phyloP scores from a whole-genome alignment of 2,797 vertebrate genomes.

The Acanthopagrus latus region DNA sequence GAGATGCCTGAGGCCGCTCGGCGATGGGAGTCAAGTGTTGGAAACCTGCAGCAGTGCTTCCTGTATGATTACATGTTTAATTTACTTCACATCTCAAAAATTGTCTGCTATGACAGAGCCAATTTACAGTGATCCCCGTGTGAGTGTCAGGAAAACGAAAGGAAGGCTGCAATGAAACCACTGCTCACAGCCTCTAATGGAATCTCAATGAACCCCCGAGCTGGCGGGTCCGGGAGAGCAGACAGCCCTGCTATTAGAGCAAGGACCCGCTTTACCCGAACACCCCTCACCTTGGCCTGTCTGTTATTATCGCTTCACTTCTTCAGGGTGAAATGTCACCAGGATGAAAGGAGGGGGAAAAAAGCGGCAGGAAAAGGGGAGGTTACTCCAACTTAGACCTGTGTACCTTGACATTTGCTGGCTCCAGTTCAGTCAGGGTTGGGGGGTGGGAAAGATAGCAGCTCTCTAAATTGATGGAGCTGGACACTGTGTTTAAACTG shows the following conservation, averaged over 20 bases:
- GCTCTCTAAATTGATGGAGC: constrained; percentile 81
- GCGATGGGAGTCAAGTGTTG: constrained; percentile 60
- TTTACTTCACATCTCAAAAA: constrained; percentile 85
- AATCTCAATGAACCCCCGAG: constrained; percentile 84
- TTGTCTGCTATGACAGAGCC: constrained; percentile 84
- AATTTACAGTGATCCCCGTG: constrained; percentile 80
- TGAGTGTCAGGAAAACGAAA: constrained; percentile 81
- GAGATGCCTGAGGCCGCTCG: constrained; percentile 49
- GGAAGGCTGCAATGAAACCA: constrained; percentile 65
- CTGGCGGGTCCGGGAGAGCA: constrained; percentile 66
- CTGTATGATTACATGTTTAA: constrained; percentile 87
- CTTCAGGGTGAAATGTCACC: constrained; percentile 53
- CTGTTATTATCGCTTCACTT: constrained; percentile 84
- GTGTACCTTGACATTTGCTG: constrained; percentile 80
- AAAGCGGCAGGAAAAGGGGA: constrained; percentile 56
- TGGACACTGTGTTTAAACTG: constrained; percentile 85
- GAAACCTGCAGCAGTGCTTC: constrained; percentile 58
- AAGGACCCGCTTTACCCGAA: constrained; percentile 72
- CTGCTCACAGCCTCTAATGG: constrained; percentile 78
- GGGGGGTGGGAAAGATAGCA: constrained; percentile 64
- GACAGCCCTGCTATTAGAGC: constrained; percentile 80
- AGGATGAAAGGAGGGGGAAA: constrained; percentile 51
- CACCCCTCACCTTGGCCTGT: constrained; percentile 70
- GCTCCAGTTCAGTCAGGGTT: constrained; percentile 68
- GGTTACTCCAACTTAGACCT: constrained; percentile 77